Conservation (phyloP, 2,113 vertebrate genomes). For the Candoia aspera region DNA sequence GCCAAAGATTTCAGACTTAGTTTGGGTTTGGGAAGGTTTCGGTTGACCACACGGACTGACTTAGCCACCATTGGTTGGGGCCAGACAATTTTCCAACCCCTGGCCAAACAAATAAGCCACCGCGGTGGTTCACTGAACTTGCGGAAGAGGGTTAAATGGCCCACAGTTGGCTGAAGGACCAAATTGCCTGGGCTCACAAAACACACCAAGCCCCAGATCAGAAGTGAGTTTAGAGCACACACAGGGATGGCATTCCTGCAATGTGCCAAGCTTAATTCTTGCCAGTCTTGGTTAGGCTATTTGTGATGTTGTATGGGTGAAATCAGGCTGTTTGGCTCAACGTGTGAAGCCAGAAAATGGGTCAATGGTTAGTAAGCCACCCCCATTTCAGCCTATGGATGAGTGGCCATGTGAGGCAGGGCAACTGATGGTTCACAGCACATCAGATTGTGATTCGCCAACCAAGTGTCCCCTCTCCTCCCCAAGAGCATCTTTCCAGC, state of each 20-base stretch:
- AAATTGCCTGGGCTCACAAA: neutral
- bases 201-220: neutral
- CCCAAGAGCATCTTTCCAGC: neutral
- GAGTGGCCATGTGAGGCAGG: neutral
- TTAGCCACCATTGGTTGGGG: neutral
- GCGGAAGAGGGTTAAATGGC: neutral
- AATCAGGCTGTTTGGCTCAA: neutral
- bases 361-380: neutral
- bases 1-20: neutral
- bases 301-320: neutral
- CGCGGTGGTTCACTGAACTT: neutral
- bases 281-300: neutral
- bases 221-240: neutral
- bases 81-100: neutral
- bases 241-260: neutral
- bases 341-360: neutral
- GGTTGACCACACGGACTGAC: neutral
- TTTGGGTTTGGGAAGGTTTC: neutral
- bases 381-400: neutral
- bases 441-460: neutral
- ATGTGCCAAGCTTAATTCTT: neutral
- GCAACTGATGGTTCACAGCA: neutral
- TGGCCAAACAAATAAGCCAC: neutral
- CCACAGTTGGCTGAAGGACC: neutral
- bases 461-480: neutral